Evolutionary conservation across 2,113 vertebrate genomes (phyloP).

Genomic region (Hassar affinis): DNA sequence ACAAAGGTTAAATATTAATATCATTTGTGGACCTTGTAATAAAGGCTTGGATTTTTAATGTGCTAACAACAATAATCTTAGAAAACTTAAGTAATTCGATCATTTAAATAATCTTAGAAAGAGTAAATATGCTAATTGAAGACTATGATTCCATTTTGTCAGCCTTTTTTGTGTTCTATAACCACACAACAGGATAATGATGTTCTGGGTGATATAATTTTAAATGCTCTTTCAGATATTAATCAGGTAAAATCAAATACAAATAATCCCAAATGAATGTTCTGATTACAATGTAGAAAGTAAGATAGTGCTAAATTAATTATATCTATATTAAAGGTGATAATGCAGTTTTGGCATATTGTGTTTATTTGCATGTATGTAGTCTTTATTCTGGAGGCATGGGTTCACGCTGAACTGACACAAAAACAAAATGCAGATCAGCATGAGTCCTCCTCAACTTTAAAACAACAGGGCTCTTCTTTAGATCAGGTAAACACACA

Average conservation of each 20-base stretch:
- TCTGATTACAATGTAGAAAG: not conserved
- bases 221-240: not conserved
- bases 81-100: no score
- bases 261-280: not conserved
- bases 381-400: slow-evolving; percentile 46
- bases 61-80: not conserved
- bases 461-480: not conserved
- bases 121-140: not conserved
- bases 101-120: not conserved
- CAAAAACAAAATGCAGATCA: not conserved
- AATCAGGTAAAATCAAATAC: not conserved
- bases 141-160: not conserved
- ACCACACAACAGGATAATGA: not conserved
- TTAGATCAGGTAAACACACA: slow-evolving; percentile 25
- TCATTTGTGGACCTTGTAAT: not conserved
- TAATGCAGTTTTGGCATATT: not conserved
- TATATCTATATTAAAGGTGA: not conserved
- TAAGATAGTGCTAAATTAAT: no score
- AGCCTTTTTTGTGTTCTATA: not conserved
- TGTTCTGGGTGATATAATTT: not conserved
- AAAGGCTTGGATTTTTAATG: not conserved
- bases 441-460: not conserved
- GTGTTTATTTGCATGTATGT: not conserved
- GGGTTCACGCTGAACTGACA: slow-evolving; percentile 35
- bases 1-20: not conserved